These are phyloP conservation scores for Sycon ciliatum DNA, from an alignment of 37 sponge, comb jelly and placozoan genomes.

Conservation along the genomic window DNA sequence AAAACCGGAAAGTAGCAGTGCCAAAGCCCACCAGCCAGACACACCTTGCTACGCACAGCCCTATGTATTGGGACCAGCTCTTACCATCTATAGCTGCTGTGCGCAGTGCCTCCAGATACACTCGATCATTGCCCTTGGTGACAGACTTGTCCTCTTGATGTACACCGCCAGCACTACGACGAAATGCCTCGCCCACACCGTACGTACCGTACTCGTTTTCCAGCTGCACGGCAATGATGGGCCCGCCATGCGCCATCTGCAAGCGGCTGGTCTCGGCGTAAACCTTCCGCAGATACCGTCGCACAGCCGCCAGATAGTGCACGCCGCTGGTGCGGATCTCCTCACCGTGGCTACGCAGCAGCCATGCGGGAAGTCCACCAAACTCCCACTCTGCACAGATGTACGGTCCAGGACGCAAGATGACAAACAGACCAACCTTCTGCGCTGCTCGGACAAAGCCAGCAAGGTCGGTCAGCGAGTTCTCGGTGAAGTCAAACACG, in stretches of 20 bases:
- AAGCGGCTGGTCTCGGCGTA: not conserved
- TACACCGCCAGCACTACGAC: no score
- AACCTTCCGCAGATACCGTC: not conserved
- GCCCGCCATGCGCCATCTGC: slow-evolving; percentile 21
- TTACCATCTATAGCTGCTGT: no score
- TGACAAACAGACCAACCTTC: slow-evolving; percentile 59
- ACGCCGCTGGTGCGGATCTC: slow-evolving; percentile 47
- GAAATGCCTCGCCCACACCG: not conserved
- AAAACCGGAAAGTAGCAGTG: no score
- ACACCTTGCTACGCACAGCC: no score
- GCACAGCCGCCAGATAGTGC: not conserved
- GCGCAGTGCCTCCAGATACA: no score
- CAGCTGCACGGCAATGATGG: slow-evolving; percentile 25
- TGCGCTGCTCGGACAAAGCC: slow-evolving; percentile 59
- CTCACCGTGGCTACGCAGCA: no score
- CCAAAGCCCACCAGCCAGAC: no score
- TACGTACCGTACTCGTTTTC: slow-evolving; percentile 34
- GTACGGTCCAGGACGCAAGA: slow-evolving; percentile 89
- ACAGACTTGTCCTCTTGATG: no score
- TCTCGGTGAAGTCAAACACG: slow-evolving; percentile 61
- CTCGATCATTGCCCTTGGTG: no score
- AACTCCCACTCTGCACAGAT: slow-evolving; percentile 94
- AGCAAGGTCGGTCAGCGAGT: not conserved
- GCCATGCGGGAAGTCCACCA: slow-evolving; percentile 77
- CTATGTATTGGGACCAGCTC: no score